phyloP scores from a whole-genome alignment of 2,888 invertebrate genomes.

The Macrosiphum euphorbiae region DNA sequence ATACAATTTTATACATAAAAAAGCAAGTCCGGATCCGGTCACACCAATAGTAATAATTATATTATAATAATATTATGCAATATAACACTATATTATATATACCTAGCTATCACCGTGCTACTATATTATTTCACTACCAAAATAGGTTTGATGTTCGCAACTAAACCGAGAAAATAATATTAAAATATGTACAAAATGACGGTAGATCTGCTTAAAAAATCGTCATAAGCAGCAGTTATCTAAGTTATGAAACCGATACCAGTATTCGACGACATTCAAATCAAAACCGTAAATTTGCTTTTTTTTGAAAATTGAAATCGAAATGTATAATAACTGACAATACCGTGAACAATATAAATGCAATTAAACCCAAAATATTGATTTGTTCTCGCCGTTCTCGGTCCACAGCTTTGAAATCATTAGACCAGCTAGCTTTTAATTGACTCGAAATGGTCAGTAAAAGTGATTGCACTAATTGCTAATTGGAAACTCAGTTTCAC shows the following conservation, averaged over 20 bases:
- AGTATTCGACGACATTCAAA: neutral
- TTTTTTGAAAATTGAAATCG: neutral
- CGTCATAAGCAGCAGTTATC: neutral
- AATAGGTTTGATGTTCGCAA: neutral
- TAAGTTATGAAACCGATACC: neutral
- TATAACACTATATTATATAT: too few species aligned
- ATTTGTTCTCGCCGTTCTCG: neutral
- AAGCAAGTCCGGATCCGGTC: too few species aligned
- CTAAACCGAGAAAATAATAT: neutral
- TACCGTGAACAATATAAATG: neutral
- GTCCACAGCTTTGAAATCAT: neutral
- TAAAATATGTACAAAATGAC: neutral
- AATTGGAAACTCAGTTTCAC: neutral
- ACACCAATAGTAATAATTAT: too few species aligned
- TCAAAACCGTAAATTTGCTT: neutral
- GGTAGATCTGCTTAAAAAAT: neutral
- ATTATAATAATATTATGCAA: too few species aligned
- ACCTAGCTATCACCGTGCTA: too few species aligned
- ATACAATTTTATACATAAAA: too few species aligned
- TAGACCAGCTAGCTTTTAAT: neutral
- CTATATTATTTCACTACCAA: neutral
- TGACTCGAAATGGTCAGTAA: neutral
- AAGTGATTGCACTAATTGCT: neutral
- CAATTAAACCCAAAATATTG: neutral
- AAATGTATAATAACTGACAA: neutral